Evolutionary conservation across 2,113 vertebrate species (phyloP), one percentile per base, ranked within the genome.

Genomic region (Phalacrocorax aristotelis): DNA sequence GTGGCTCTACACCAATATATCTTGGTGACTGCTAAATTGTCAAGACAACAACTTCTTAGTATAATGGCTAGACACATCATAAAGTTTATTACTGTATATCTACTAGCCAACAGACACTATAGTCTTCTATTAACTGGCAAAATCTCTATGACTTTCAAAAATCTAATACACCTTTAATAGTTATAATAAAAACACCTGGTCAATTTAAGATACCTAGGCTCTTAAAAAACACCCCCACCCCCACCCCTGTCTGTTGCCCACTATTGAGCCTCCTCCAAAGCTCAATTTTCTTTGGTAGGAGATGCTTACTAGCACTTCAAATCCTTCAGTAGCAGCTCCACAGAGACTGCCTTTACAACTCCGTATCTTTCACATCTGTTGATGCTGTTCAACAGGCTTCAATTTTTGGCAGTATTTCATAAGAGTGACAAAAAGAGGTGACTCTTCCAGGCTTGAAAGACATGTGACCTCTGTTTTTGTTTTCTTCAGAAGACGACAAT

Each of bases 391-490:
- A 55, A n/a, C 6, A 52, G 19, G 26, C 16, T 74, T 15, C 1
- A 69, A 29, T 40, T 58, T 77, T 72, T 58, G 32, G 49, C 25
- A 69, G 14, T 3, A 27, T 66, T 82, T 75, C 18, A 4, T 55
- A 54, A 26, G 11, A 65, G 7, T 23, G 20, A 38, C 4, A 42
- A 52, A 72, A 83, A 30, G 7, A 65, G 15, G 13, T 69, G 2
- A 46, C 29, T 25, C 2, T 18, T 87, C 3, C 16, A 81, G 40
- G 7, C 6, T 78, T 72, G 64, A 74, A 69, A 42, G 34, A 55
- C 10, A 3, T 3, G 0, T 19, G 48, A 40, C 2, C 6, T 82
- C 77, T 61, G 3, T 0, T 82, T 81, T 68, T 49, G 2, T 13
- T 44, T 84, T 29, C 13, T 42, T 38, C 15, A 40, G 22, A 57